Evolutionary conservation across 2,113 vertebrate species (phyloP), one percentile per base, ranked within the genome.

Genomic region (Cheirogaleus medius): DNA sequence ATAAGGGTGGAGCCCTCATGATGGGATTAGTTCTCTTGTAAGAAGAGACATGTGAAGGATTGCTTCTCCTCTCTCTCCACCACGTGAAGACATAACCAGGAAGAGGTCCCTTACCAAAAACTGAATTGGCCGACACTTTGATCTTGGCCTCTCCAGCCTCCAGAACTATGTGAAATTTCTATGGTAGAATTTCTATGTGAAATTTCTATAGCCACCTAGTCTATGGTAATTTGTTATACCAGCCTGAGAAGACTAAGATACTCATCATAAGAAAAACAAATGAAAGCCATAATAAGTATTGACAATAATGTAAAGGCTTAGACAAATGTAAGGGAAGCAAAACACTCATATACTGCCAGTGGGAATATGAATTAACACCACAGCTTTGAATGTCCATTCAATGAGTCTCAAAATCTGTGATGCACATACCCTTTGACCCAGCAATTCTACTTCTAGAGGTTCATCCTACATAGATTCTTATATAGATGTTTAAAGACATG

Each of bases 241-340:
- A 34, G 63, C 42, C 80, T 63, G n/a, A 64, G 54, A 2, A 39
- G 29, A 91, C n/a, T 73, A 74, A 58, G 27, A 77, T 17, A 64
- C 39, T 88, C 47, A 23, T 85, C 64, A 68, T 29, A 74, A 89
- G 60, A 69, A 90, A 96, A 91, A 87, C 56, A 91, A 91, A 76
- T 87, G 54, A 89, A 96, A 87, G 42, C 9, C 52, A n/a, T 37
- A 68, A n/a, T 32, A 89, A 85, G 52, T 81, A 74, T 47, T 64
- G 49, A n/a, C 90, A 69, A 29, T 66, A 47, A 91, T 77, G 88
- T 74, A 39, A 74, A 90, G 76, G 54, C 39, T 83, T 80, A 84
- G 54, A 73, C 56, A 85, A 85, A 74, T 20, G 12, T 60, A 37
- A 78, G 18, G 39, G 77, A 91, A 71, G 54, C 66, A 86, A 82